Conservation (phyloP, 1,140 invertebrate species). For the Drosophila oshimai region DNA sequence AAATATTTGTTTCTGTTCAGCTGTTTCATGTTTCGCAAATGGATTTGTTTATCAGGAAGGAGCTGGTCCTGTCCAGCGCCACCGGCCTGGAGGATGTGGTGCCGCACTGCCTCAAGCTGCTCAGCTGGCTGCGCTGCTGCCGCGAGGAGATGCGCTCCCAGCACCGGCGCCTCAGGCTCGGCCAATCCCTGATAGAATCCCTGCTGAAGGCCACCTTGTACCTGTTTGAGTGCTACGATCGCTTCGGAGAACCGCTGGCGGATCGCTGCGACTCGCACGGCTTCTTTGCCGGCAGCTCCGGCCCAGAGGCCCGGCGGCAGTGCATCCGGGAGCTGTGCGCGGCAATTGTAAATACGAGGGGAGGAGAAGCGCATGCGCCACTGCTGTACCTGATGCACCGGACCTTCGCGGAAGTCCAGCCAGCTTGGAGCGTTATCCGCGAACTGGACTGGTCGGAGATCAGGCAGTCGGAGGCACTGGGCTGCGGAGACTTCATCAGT, state of each 20-base stretch:
- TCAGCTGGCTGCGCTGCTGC: constrained; percentile 46
- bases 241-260: constrained; percentile 31
- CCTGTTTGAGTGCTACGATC: constrained; percentile 45
- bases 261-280: constrained; percentile 12
- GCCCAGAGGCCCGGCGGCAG: neutral
- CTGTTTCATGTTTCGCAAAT: constrained; percentile 6
- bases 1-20: no score
- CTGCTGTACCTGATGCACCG: constrained; percentile 40
- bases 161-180: constrained; percentile 21
- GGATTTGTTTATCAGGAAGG: constrained; percentile 53
- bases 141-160: constrained; percentile 38
- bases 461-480: neutral
- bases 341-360: constrained; percentile 30
- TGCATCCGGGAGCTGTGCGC: constrained; percentile 40
- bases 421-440: constrained; percentile 37
- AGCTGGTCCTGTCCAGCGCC: constrained; percentile 24
- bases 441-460: constrained; percentile 51
- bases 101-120: constrained; percentile 34
- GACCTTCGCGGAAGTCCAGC: constrained; percentile 31
- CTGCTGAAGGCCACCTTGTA: constrained; percentile 60
- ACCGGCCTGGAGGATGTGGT: constrained; percentile 42
- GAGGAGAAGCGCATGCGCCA: constrained; percentile 42
- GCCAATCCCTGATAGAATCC: constrained; percentile 39
- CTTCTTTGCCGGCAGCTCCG: constrained; percentile 16
- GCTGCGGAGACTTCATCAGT: neutral